Percentiles rank a stretch among this genome's conserved stretches.
Evolutionary conservation across 2,888 invertebrate species (phyloP).

Genomic region (Seladonia tumulorum): DNA sequence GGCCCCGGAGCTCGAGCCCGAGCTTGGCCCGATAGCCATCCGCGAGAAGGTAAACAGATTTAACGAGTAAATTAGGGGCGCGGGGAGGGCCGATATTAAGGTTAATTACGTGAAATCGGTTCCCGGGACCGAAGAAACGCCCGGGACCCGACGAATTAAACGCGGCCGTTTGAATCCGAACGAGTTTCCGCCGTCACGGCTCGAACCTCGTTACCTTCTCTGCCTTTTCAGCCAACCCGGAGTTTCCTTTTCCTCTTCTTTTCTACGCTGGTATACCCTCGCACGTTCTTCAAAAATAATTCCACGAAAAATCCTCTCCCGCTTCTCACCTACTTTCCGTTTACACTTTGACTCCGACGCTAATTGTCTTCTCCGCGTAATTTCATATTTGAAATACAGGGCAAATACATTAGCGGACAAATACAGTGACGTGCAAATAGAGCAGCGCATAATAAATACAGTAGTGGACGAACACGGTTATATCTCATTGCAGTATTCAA

Average conservation of each 20-base stretch:
- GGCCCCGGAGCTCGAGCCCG: neutral
- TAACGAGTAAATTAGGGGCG: neutral
- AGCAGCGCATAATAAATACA: no score
- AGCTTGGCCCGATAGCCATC: neutral
- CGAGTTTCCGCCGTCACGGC: slow-evolving; percentile 1
- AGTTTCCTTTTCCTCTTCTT: neutral
- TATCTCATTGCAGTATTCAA: no score
- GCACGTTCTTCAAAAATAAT: neutral
- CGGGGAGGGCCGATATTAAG: neutral
- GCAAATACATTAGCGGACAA: neutral
- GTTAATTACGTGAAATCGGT: slow-evolving; percentile 8
- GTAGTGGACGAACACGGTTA: no score
- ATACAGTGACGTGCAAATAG: neutral
- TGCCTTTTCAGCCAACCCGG: neutral
- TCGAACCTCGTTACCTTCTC: slow-evolving; percentile 6
- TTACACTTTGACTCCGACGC: neutral
- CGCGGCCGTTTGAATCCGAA: neutral
- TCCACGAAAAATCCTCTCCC: neutral
- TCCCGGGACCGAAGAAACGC: neutral
- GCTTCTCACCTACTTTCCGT: neutral
- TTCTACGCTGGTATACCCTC: neutral
- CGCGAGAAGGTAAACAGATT: slow-evolving; percentile 19
- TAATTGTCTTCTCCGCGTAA: neutral
- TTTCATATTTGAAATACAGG: neutral
- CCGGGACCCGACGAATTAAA: neutral